Percentiles rank a stretch among this genome's conserved stretches.
Conservation (phyloP, 2,797 vertebrate genomes). For the Melanogrammus aeglefinus region DNA sequence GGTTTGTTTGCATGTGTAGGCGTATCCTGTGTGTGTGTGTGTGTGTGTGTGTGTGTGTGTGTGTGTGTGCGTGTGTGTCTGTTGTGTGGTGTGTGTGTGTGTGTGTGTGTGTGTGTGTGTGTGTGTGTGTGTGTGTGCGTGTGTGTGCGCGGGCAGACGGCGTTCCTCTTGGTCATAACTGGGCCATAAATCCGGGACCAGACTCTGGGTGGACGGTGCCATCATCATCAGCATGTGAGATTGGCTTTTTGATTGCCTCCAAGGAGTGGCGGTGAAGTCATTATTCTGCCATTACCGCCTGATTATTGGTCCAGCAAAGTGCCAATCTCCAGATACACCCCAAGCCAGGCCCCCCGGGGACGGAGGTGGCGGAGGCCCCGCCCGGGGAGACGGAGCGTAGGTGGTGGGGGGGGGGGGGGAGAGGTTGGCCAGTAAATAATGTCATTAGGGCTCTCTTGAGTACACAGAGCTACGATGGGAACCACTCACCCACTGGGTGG, state of each 20-base stretch:
- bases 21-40: too few species aligned
- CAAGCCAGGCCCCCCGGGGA: background rate
- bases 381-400: too few species aligned
- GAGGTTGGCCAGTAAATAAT: slow-evolving; percentile 60
- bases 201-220: slow-evolving; percentile 2
- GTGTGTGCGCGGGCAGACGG: background rate
- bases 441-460: slow-evolving; percentile 55
- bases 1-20: background rate
- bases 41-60: slow-evolving; percentile 1
- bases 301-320: slow-evolving; percentile 45
- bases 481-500: slow-evolving; percentile 36
- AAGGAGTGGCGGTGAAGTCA: slow-evolving; percentile 40
- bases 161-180: background rate
- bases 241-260: slow-evolving; percentile 54
- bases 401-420: slow-evolving; percentile 35
- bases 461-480: slow-evolving; percentile 45
- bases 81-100: slow-evolving; percentile 1
- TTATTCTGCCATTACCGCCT: slow-evolving; percentile 54
- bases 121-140: slow-evolving; percentile 5
- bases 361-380: background rate
- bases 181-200: slow-evolving; percentile 16
- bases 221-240: slow-evolving; percentile 43
- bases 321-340: slow-evolving; percentile 31
- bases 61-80: slow-evolving; percentile 2
- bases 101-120: too few species aligned